Percentiles rank a stretch among this genome's conserved stretches.
phyloP scores from a whole-genome alignment of 2,888 invertebrate genomes.

The Hirtodrosophila histrioides region DNA sequence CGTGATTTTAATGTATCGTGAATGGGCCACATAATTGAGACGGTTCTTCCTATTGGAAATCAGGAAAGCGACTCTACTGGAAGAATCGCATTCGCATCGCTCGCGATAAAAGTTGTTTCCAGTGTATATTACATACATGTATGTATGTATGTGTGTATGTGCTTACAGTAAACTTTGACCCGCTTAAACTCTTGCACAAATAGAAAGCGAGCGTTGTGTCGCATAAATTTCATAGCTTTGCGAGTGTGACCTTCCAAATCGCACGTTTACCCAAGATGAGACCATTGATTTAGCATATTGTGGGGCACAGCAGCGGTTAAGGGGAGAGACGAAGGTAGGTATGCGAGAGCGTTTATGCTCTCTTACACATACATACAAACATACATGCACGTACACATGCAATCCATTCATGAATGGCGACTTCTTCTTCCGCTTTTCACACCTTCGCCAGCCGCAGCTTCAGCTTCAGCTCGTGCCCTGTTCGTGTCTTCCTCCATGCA shows the following conservation, averaged over 20 bases:
- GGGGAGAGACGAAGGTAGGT: constrained; percentile 4
- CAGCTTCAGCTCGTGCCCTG: constrained; percentile 30
- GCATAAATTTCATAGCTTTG: constrained; percentile 34
- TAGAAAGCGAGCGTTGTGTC: constrained; percentile 50
- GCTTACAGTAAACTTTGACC: constrained; percentile 18
- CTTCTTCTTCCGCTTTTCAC: constrained; percentile 64
- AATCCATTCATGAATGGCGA: constrained; percentile 68
- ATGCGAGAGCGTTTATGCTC: constrained; percentile 12
- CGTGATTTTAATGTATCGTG: too few relatives aligned
- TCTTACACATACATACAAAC: not conserved
- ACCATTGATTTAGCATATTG: constrained; percentile 62
- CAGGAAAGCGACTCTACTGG: too few relatives aligned
- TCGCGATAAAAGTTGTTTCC: too few relatives aligned
- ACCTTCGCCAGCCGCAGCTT: constrained; percentile 43
- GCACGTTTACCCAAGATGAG: constrained; percentile 23
- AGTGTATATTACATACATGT: too few relatives aligned
- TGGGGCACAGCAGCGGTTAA: constrained; percentile 3
- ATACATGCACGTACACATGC: constrained; percentile 5
- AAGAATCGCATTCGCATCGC: too few relatives aligned
- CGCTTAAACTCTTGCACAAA: constrained; percentile 10
- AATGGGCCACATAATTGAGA: too few relatives aligned
- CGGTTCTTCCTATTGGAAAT: too few relatives aligned
- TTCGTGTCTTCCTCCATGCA: constrained; percentile 25
- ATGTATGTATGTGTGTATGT: too few relatives aligned
- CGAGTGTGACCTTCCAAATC: constrained; percentile 56